Conservation (phyloP, 2,113 vertebrate genomes). For the Pteropus alecto region DNA sequence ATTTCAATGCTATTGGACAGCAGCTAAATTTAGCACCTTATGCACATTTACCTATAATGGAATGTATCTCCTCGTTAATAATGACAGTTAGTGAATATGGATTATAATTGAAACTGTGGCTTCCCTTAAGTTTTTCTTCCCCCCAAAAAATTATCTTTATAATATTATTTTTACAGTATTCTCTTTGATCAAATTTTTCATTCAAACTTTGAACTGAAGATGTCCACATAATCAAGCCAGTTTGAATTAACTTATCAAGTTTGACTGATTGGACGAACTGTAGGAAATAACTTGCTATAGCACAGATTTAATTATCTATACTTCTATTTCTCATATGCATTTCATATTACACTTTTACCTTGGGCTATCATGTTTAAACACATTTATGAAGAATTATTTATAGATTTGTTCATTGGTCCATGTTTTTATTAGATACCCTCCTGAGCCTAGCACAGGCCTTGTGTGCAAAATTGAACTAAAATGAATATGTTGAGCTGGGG, state of each 20-base stretch:
- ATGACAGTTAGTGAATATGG: constrained; percentile 31
- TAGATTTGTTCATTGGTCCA: not conserved
- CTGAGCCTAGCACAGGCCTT: not conserved
- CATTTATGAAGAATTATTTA: not conserved
- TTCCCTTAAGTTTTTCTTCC: constrained; percentile 31
- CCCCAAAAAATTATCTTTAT: constrained; percentile 34
- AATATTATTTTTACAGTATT: constrained; percentile 24
- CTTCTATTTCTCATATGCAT: not conserved
- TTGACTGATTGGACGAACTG: not conserved
- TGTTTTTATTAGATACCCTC: not conserved
- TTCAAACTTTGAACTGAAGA: not conserved
- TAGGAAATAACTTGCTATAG: not conserved
- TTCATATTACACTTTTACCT: not conserved
- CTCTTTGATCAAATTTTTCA: constrained; percentile 21
- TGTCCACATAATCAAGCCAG: not conserved
- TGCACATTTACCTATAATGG: not conserved
- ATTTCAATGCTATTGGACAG: not conserved
- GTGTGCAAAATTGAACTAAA: not conserved
- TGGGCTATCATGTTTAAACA: not conserved
- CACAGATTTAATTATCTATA: not conserved
- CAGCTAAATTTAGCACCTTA: constrained; percentile 29
- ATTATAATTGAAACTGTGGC: not conserved
- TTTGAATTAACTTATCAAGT: constrained; percentile 26
- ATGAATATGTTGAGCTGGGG: not conserved
- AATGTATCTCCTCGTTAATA: not conserved